Evolutionary conservation across 2,888 invertebrate genomes (phyloP).

Genomic region (Odontocerum albicorne): DNA sequence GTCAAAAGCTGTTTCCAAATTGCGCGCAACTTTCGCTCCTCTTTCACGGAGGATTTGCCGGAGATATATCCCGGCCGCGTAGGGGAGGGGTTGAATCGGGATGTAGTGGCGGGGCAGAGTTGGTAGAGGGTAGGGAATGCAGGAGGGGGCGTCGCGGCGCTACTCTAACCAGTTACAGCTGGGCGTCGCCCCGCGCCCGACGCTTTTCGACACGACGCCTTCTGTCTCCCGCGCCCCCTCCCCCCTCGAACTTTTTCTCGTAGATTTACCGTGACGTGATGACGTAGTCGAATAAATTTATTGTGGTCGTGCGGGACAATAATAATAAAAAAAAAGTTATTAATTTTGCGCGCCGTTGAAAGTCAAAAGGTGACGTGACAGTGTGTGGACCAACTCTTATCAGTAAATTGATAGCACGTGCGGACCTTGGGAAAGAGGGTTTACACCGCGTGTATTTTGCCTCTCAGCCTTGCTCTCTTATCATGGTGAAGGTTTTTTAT

Average conservation of each 20-base stretch:
- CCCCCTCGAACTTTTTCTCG: slow-evolving; percentile 20
- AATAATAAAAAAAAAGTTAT: not conserved
- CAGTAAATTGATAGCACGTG: no score
- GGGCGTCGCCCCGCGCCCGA: slow-evolving; percentile 33
- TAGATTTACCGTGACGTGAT: not conserved
- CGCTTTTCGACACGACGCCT: slow-evolving; percentile 19
- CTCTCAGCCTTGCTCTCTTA: no score
- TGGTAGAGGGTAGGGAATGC: no score
- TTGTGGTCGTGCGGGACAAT: not conserved
- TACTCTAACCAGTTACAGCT: slow-evolving; percentile 28
- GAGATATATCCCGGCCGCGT: no score
- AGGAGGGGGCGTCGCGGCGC: slow-evolving; percentile 15
- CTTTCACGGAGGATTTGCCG: no score
- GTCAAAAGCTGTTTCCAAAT: no score
- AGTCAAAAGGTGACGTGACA: not conserved
- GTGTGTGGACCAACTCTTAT: not conserved
- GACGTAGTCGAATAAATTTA: not conserved
- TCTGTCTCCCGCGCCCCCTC: slow-evolving; percentile 27
- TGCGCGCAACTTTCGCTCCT: no score
- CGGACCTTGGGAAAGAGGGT: no score
- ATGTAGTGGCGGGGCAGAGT: not conserved
- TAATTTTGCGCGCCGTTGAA: not conserved
- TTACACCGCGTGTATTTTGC: no score
- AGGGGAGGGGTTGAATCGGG: not conserved
- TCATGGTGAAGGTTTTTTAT: no score